A percentile compares a stretch with the other conserved stretches of the same genome.
These are phyloP conservation scores for Platycheirus rosarum DNA, from an alignment of 2,888 invertebrate genomes.

Conservation along the genomic window DNA sequence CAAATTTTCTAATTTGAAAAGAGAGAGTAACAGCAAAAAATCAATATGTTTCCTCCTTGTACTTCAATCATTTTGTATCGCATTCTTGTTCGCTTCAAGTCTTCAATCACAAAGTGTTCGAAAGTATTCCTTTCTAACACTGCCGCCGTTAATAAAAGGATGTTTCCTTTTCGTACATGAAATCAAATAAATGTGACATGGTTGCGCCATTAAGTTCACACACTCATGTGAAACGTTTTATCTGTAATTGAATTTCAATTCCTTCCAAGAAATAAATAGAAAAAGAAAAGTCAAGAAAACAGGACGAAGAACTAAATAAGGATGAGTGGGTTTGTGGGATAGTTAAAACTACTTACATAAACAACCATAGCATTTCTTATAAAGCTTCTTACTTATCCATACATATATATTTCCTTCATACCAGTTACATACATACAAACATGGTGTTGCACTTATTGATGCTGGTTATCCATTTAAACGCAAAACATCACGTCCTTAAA, in stretches of 20 bases:
- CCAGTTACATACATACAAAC: slow-evolving; percentile 16
- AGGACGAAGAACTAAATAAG: neutral
- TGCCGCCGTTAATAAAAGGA: slow-evolving; percentile 41
- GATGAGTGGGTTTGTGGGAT: neutral
- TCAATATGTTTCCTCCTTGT: too few relatives aligned
- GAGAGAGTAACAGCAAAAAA: too few relatives aligned
- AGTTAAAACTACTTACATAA: slow-evolving; percentile 15
- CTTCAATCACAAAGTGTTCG: slow-evolving; percentile 19
- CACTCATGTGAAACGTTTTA: slow-evolving; percentile 60
- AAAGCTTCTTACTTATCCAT: slow-evolving; percentile 1
- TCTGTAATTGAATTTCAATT: slow-evolving; percentile 63
- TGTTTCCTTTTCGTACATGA: slow-evolving; percentile 13
- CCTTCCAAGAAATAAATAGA: slow-evolving; percentile 18
- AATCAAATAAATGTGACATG: slow-evolving; percentile 65
- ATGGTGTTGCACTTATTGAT: slow-evolving; percentile 28
- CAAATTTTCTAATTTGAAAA: too few relatives aligned
- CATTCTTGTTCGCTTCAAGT: too few relatives aligned
- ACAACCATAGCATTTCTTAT: slow-evolving; percentile 18
- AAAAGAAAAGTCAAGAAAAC: neutral
- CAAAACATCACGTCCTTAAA: neutral
- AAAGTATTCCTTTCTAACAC: neutral
- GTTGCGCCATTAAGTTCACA: slow-evolving; percentile 52
- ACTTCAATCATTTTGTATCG: too few relatives aligned
- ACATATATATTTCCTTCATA: slow-evolving; percentile 13
- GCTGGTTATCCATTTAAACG: slow-evolving; percentile 18